Percentiles rank a stretch among this genome's conserved stretches.
phyloP scores from a whole-genome alignment of 2,113 vertebrate species.

The Motacilla tschutschensis region DNA sequence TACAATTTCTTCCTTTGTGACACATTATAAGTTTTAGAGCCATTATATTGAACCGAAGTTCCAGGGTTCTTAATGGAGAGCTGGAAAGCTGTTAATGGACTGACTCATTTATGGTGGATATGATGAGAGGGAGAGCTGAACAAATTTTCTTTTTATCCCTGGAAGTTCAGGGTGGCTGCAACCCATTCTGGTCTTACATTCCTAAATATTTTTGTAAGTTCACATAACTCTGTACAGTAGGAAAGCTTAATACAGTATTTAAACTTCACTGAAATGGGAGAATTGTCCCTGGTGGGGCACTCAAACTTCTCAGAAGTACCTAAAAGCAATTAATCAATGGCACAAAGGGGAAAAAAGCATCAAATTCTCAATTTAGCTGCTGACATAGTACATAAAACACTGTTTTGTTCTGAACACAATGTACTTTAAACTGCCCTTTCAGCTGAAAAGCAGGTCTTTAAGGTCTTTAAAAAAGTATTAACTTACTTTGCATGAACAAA shows the following conservation, averaged over 20 bases:
- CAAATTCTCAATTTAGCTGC: slow-evolving; percentile 23
- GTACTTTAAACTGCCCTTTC: slow-evolving; percentile 18
- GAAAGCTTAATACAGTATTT: slow-evolving; percentile 16
- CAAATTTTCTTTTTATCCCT: slow-evolving; percentile 1
- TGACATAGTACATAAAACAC: slow-evolving; percentile 24
- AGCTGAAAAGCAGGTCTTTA: slow-evolving; percentile 20
- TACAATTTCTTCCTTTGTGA: not conserved
- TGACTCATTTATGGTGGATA: not conserved
- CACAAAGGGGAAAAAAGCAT: slow-evolving; percentile 31
- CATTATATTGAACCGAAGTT: not conserved
- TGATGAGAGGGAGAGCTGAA: not conserved
- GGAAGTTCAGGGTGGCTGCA: not conserved
- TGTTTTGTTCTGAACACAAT: slow-evolving; percentile 37
- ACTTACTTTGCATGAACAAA: slow-evolving; percentile 29
- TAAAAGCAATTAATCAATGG: slow-evolving; percentile 37
- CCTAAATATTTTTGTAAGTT: slow-evolving; percentile 33
- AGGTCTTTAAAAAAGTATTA: slow-evolving; percentile 34
- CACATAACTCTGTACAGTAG: not conserved
- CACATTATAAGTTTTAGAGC: not conserved
- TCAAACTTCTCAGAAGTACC: slow-evolving; percentile 17
- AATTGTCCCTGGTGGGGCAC: slow-evolving; percentile 9
- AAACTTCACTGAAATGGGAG: not conserved
- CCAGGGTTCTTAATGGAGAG: not conserved
- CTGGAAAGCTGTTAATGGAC: not conserved
- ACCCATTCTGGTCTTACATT: not conserved